phyloP scores from a whole-genome alignment of 2,113 vertebrate genomes.

The Lichenostomus cassidix region DNA sequence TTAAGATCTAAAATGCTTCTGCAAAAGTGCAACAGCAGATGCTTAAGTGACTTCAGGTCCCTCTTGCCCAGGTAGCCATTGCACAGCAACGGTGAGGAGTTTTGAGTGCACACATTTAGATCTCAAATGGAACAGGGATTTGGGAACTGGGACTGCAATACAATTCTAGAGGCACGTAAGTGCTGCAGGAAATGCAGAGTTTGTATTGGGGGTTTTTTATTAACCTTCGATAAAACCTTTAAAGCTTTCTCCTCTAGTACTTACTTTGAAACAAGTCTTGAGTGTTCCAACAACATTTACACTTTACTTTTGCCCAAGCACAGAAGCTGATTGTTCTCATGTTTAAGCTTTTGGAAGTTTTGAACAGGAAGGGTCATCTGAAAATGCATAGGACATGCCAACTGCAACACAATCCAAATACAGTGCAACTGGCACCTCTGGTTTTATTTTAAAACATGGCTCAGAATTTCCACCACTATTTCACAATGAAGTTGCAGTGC shows the following conservation, averaged over 20 bases:
- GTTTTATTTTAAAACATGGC: neutral
- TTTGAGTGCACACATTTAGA: neutral
- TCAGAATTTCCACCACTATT: neutral
- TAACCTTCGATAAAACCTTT: neutral
- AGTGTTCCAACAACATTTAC: neutral
- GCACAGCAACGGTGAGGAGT: neutral
- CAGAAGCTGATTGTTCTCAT: neutral
- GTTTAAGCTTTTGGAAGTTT: neutral
- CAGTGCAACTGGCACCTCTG: neutral
- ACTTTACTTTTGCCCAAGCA: neutral
- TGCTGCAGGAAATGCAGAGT: neutral
- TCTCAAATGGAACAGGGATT: neutral
- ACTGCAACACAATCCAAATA: neutral
- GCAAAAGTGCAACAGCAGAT: neutral
- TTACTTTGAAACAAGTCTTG: neutral
- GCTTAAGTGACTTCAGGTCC: neutral
- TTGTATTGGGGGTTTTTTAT: neutral
- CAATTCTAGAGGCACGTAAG: neutral
- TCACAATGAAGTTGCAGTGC: neutral
- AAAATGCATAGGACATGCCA: neutral
- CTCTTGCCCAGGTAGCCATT: neutral
- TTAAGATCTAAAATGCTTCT: neutral
- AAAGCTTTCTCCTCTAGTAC: neutral
- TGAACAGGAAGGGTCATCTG: neutral
- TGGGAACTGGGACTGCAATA: neutral